Conservation (phyloP, 2,797 vertebrate species). For the Mormyrops boulengeri region DNA sequence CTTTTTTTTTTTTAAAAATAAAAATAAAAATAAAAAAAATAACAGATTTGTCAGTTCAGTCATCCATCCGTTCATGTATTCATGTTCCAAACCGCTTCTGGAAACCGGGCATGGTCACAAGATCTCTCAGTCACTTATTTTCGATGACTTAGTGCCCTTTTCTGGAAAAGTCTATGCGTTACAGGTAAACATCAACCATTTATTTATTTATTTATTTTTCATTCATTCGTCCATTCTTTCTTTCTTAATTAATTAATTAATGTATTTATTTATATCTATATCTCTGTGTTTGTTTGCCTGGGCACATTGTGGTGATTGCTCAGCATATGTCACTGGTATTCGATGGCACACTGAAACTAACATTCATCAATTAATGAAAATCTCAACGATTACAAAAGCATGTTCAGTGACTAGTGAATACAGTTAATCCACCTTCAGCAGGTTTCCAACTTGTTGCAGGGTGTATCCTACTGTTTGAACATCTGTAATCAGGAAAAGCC, state of each 20-base stretch:
- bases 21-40: neutral
- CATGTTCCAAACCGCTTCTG: neutral
- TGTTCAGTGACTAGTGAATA: neutral
- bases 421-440: neutral
- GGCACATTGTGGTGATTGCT: neutral
- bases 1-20: neutral
- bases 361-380: neutral
- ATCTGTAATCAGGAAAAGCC: slow-evolving; percentile 8
- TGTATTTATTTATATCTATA: too few species aligned
- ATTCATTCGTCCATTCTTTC: neutral
- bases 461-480: neutral
- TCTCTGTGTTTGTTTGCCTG: neutral
- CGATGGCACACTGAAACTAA: neutral
- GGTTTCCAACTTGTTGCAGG: slow-evolving; percentile 25
- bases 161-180: neutral
- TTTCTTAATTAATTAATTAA: too few species aligned
- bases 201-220: neutral
- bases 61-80: neutral
- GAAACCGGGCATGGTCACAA: neutral
- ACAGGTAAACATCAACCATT: neutral
- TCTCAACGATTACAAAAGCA: neutral
- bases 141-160: neutral
- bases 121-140: neutral
- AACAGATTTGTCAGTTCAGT: neutral
- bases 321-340: neutral